A percentile compares a stretch with the other conserved stretches of the same genome.
Conservation (phyloP, 37 sponge, comb jelly and placozoan genomes). For the Dysidea cf. avara region DNA sequence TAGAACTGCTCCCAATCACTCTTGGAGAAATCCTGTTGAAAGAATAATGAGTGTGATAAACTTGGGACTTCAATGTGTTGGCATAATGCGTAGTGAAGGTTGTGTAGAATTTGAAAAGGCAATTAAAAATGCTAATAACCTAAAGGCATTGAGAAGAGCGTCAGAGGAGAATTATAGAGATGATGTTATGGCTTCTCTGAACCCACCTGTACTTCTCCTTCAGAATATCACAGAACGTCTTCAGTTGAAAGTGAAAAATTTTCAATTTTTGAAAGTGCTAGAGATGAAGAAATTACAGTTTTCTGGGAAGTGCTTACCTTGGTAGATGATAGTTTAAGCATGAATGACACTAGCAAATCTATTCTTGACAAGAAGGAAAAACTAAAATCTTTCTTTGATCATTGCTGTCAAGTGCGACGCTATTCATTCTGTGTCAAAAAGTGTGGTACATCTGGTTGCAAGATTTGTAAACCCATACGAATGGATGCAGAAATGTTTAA, state of each 20-base stretch:
- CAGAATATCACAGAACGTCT: not conserved
- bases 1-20: constrained; percentile 33
- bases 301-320: not conserved
- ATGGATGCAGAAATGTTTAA: constrained; percentile 8
- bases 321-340: not conserved
- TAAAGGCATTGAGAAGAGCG: not conserved
- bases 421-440: constrained; percentile 30
- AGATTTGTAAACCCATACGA: constrained; percentile 21
- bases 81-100: constrained; percentile 14
- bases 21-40: constrained; percentile 33
- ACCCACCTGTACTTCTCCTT: constrained; percentile 15
- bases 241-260: constrained; percentile 22
- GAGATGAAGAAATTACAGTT: not conserved
- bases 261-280: not conserved
- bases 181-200: constrained; percentile 10
- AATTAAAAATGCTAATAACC: constrained; percentile 7
- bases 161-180: not conserved
- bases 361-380: not conserved
- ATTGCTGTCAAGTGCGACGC: constrained; percentile 2
- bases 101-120: constrained; percentile 11
- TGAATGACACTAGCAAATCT: not conserved
- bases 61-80: constrained; percentile 29
- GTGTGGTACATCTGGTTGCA: constrained; percentile 8
- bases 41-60: constrained; percentile 22
- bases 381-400: not conserved